Evolutionary conservation across 1,140 invertebrate species (phyloP), one percentile per base, ranked within the genome.

Genomic region (Physella acuta): DNA sequence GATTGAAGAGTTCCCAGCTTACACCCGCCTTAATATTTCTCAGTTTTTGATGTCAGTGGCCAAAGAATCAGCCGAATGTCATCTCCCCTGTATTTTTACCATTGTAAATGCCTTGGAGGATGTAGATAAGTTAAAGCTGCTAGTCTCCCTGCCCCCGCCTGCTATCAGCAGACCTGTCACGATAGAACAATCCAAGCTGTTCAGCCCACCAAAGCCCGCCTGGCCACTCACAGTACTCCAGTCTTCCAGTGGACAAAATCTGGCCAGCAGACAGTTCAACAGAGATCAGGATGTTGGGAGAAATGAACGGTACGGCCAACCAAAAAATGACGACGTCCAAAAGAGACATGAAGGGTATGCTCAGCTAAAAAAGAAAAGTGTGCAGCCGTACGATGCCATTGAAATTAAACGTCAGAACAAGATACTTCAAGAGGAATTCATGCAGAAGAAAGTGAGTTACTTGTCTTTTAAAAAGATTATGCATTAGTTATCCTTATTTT

Each of bases 61-160:
- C 3, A 75, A 73, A 49, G 62, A 72, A 33, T 53, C 70, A 30
- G 71, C 76, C n/a, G 73, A 75, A 30, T 53, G 34, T 39, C 60
- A 75, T 20, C 65, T 62, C 8, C 79, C 82, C 24, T 75, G 73
- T 44, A 71, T 82, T 0, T 83, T 81, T 75, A 74, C 77, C 26
- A 67, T 83, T 17, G 74, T 81, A 11, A 76, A 74, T 76, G 20
- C 78, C 16, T 72, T 83, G 30, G 79, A 83, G 34, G 73, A 83
- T 71, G 72, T 73, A 28, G 62, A 58, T 34, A 70, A 78, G 34
- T 44, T 81, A 26, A 44, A 72, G 44, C 61, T 67, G 20, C 60
- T 81, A 24, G 51, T 79, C 14, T 73, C 72, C 31, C 70, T 73
- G 69, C 73, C 78, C 26, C 73, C 74, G 11, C 69, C 75, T 63